A percentile compares a stretch with the other conserved stretches of the same genome.
phyloP scores from a whole-genome alignment of 2,888 invertebrate species.

The Mechanitis mazaeus region DNA sequence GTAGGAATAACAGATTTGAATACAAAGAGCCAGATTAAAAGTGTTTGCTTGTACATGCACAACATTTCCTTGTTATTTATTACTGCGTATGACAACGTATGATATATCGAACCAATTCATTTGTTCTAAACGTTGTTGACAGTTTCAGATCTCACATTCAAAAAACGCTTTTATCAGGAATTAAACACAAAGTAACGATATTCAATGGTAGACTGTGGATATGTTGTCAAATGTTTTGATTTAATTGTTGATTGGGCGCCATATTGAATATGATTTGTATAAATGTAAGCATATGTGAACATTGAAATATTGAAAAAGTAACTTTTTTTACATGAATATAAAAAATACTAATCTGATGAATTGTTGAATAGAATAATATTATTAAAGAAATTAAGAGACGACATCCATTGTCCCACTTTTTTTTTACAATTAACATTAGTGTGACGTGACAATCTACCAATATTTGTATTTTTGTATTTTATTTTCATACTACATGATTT shows the following conservation, averaged over 20 bases:
- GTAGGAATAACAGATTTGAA: constrained; percentile 1
- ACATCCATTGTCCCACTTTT: too few species aligned
- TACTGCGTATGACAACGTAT: constrained; percentile 42
- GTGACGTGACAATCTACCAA: too few species aligned
- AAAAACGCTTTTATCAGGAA: constrained; percentile 5
- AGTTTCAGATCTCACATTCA: constrained; percentile 38
- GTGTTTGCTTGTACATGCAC: constrained; percentile 18
- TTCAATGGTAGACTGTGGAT: background rate
- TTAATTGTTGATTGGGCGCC: background rate
- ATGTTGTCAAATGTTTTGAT: too few species aligned
- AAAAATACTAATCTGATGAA: too few species aligned
- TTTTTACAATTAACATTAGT: too few species aligned
- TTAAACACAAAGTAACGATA: constrained; percentile 3
- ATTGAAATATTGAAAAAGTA: too few species aligned
- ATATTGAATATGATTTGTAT: background rate
- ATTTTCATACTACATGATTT: too few species aligned
- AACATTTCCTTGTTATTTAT: constrained; percentile 40
- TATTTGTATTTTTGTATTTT: too few species aligned
- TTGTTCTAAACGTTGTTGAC: constrained; percentile 44
- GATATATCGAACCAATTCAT: constrained; percentile 48
- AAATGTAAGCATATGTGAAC: too few species aligned
- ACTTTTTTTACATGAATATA: too few species aligned
- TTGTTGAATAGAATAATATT: too few species aligned
- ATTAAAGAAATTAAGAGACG: too few species aligned
- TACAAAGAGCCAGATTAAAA: constrained; percentile 22